Evolutionary conservation across 2,113 vertebrate genomes (phyloP).

Genomic region (Alethe diademata): DNA sequence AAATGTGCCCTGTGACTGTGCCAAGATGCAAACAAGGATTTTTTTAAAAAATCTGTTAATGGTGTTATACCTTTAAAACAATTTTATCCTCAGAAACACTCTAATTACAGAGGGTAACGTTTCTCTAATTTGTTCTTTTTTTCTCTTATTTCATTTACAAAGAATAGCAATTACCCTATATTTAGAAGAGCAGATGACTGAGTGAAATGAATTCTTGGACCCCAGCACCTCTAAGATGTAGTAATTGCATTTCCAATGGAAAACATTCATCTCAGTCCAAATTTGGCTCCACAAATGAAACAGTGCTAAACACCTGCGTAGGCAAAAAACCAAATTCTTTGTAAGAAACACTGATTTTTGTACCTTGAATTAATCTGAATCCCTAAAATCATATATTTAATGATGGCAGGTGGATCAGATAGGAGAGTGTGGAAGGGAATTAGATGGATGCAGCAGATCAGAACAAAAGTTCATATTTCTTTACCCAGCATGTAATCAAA

Average conservation of each 20-base stretch:
- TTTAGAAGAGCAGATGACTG: not conserved
- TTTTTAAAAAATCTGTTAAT: not conserved
- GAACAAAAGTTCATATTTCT: not conserved
- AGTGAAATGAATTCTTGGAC: not conserved
- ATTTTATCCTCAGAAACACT: not conserved
- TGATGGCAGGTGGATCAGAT: not conserved
- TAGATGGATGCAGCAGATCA: not conserved
- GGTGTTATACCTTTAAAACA: not conserved
- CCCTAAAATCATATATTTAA: not conserved
- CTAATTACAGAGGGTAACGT: not conserved
- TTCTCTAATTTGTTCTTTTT: slow-evolving; percentile 4
- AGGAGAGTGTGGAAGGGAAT: not conserved
- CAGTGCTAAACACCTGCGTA: not conserved
- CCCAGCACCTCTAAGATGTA: not conserved
- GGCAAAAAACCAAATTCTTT: not conserved
- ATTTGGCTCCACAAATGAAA: not conserved
- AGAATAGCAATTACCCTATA: not conserved
- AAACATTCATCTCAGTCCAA: not conserved
- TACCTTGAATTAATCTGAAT: not conserved
- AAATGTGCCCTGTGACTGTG: not conserved
- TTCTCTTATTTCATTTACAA: not conserved
- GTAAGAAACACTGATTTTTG: not conserved
- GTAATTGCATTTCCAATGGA: not conserved
- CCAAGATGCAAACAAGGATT: not conserved
- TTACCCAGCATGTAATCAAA: not conserved